These are phyloP conservation scores for Hozukius guyotensis DNA, from an alignment of 2,797 vertebrate species.

Conservation along the genomic window DNA sequence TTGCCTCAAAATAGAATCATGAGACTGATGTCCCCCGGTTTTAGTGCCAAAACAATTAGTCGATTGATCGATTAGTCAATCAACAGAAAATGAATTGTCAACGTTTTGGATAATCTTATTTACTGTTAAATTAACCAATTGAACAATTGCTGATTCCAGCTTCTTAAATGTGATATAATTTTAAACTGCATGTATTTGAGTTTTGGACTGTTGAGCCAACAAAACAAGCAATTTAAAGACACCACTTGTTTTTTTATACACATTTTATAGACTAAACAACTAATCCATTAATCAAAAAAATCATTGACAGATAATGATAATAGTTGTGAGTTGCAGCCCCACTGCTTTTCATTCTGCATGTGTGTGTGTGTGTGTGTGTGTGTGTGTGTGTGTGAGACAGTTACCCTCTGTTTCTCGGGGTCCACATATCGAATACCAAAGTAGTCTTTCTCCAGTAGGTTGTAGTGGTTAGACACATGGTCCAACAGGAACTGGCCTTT, in stretches of 20 bases:
- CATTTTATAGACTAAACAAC: background rate
- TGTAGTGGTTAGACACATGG: slow-evolving; percentile 97
- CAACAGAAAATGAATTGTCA: background rate
- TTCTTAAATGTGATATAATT: background rate
- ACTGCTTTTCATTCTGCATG: background rate
- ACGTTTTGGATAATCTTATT: background rate
- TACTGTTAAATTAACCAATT: background rate
- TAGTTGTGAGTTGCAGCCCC: background rate
- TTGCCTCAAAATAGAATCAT: background rate
- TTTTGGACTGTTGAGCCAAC: background rate
- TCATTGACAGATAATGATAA: background rate
- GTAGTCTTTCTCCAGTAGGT: slow-evolving; percentile 97
- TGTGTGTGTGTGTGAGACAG: background rate
- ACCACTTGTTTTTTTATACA: rapidly evolving
- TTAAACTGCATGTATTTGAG: background rate
- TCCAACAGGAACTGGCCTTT: slow-evolving; percentile 97
- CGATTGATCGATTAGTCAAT: background rate
- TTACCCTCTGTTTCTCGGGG: slow-evolving; percentile 96
- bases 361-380: background rate
- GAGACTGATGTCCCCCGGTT: background rate
- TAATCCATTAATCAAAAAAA: background rate
- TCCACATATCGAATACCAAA: slow-evolving; percentile 98
- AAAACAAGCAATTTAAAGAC: background rate
- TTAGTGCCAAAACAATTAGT: background rate
- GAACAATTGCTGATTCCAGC: background rate